A percentile compares a stretch with the other conserved stretches of the same genome.
Evolutionary conservation across 2,888 invertebrate species (phyloP).

Genomic region (Chromoteleia sp.): DNA sequence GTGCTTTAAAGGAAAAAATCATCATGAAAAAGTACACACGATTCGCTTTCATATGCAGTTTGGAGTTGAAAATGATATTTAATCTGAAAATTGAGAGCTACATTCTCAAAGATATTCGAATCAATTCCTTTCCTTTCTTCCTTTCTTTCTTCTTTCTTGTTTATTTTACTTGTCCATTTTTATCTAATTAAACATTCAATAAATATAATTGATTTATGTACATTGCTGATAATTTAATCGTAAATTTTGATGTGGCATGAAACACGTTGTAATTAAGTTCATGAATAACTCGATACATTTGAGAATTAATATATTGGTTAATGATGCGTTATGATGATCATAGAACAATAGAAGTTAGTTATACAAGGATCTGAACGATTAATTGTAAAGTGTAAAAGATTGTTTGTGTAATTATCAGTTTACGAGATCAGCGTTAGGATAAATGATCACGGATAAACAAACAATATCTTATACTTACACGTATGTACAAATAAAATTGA

Average conservation of each 20-base stretch:
- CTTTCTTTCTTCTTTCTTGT: too few species aligned
- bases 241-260: slow-evolving; percentile 2
- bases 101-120: too few species aligned
- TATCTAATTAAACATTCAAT: too few species aligned
- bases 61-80: not conserved
- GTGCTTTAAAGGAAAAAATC: slow-evolving; percentile 31
- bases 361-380: slow-evolving; percentile 1
- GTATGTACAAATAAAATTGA: too few species aligned
- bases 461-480: too few species aligned
- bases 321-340: slow-evolving; percentile 32
- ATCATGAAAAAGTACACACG: not conserved
- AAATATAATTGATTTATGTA: too few species aligned
- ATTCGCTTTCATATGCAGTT: slow-evolving; percentile 37
- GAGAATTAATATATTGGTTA: slow-evolving; percentile 28
- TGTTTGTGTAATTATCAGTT: slow-evolving; percentile 9
- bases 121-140: too few species aligned
- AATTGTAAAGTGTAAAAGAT: slow-evolving; percentile 11
- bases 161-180: too few species aligned
- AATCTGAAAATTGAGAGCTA: slow-evolving; percentile 27
- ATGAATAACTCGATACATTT: slow-evolving; percentile 39
- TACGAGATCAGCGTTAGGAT: not conserved
- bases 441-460: slow-evolving; percentile 1
- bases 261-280: slow-evolving; percentile 21
- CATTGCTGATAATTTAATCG: slow-evolving; percentile 4
- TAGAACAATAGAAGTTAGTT: slow-evolving; percentile 31